A percentile compares a stretch with the other conserved stretches of the same genome.
phyloP scores from a whole-genome alignment of 2,113 vertebrate genomes.

The Junco hyemalis region DNA sequence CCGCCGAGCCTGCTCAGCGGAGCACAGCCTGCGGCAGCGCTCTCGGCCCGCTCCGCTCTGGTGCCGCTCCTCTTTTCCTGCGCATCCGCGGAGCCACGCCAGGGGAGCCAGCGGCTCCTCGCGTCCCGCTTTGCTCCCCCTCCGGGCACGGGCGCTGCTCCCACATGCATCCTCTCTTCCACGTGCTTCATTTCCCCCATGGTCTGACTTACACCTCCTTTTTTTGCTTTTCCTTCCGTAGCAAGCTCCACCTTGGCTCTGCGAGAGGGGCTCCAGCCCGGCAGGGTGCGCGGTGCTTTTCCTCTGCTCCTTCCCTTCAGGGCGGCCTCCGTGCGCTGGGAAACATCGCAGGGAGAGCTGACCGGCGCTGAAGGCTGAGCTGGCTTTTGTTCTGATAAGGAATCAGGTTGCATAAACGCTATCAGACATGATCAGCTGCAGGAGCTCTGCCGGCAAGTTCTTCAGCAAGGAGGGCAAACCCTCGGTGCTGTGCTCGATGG shows the following conservation, averaged over 20 bases:
- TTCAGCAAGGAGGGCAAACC: neutral
- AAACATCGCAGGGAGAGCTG: neutral
- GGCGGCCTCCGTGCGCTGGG: neutral
- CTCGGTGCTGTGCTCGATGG: fast-evolving
- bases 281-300: neutral
- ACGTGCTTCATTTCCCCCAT: neutral
- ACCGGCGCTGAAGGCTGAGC: neutral
- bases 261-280: neutral
- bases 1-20: neutral
- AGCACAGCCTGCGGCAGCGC: fast-evolving
- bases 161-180: neutral
- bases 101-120: neutral
- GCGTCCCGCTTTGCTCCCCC: neutral
- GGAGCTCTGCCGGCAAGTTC: neutral
- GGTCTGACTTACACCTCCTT: neutral
- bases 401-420: neutral
- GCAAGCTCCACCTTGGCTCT: neutral
- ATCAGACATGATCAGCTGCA: neutral
- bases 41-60: fast-evolving
- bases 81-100: fast-evolving
- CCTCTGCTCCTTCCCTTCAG: neutral
- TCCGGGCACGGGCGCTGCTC: neutral
- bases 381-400: neutral
- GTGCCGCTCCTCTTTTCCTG: neutral
- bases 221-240: neutral